Evolutionary conservation across 2,888 invertebrate species (phyloP), one percentile per base, ranked within the genome.

Genomic region (Adineta ricciae): DNA sequence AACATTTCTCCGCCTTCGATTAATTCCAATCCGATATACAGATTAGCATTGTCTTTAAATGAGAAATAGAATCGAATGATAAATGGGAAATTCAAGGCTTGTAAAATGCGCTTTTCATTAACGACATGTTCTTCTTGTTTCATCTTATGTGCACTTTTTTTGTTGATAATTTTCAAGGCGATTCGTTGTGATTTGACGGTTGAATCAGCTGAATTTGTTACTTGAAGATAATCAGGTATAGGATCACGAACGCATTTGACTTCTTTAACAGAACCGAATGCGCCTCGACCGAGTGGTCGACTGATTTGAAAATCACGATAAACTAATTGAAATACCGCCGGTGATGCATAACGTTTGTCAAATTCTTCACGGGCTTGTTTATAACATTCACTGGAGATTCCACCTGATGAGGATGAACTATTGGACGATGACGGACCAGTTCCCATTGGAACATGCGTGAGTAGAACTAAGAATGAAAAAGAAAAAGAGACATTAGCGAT

Each of bases 81-180:
- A 46, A 85, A 85, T 52, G 85, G 85, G 78, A 85, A 85, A 56
- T 85, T 83, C 19, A 85, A 73, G 56, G 85, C 73, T 54, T 54
- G 41, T 36, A 85, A 52, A 32, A 85, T 85, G 41, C 82, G 73
- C 49, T 85, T 85, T 84, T 85, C 85, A 73, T 85, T 85, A 16
- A 85, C 36, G 16, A 83, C 83, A 78, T 85, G 85, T 52, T 85
- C 85, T 50, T 83, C 84, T 85, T 85, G 85, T 82, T 85, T 85
- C 85, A 85, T 85, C 52, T 85, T 85, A 46, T 83, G 73, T n/a
- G 83, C 83, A 56, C 83, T 85, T 84, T 78, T 83, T 41, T 85
- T 85, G 46, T 85, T 85, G 32, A 85, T 52, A 54, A 85, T 85
- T 73, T 85, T 85, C 46, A 85, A 52, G 41, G 85, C 85, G 41